phyloP scores from a whole-genome alignment of 2,113 vertebrate species.

The Eupsittula cactorum region DNA sequence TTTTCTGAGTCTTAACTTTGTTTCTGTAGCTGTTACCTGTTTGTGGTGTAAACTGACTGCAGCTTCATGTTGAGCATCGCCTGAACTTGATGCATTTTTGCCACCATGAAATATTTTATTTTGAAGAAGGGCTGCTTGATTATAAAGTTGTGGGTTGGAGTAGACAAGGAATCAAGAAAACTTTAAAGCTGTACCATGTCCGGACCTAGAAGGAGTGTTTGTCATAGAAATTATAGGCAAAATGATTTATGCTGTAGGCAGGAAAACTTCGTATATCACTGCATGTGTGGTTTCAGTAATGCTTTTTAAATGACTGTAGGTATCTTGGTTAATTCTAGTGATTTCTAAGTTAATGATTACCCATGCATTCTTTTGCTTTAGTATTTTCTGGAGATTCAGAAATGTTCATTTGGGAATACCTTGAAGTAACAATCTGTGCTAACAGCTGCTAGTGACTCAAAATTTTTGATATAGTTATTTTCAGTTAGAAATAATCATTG shows the following conservation, averaged over 20 bases:
- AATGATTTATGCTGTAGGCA: background rate
- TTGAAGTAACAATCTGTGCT: background rate
- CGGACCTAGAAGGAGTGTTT: background rate
- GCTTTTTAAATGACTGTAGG: background rate
- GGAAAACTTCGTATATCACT: background rate
- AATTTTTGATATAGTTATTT: background rate
- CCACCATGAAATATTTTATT: rapidly evolving
- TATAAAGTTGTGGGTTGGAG: background rate
- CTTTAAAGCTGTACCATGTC: background rate
- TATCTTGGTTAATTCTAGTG: background rate
- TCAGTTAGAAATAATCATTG: background rate
- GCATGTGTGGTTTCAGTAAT: background rate
- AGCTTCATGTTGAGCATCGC: background rate
- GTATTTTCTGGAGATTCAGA: background rate
- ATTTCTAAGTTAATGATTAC: background rate
- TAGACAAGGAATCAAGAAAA: background rate
- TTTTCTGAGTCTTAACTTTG: background rate
- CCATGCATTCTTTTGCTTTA: background rate
- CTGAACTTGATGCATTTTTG: background rate
- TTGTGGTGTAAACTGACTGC: background rate
- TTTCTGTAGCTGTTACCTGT: background rate
- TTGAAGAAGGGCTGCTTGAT: background rate
- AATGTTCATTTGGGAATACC: background rate
- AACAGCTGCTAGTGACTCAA: background rate
- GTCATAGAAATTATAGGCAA: background rate